Conservation (phyloP, 1,140 invertebrate genomes). For the Lanistes nyassanus region DNA sequence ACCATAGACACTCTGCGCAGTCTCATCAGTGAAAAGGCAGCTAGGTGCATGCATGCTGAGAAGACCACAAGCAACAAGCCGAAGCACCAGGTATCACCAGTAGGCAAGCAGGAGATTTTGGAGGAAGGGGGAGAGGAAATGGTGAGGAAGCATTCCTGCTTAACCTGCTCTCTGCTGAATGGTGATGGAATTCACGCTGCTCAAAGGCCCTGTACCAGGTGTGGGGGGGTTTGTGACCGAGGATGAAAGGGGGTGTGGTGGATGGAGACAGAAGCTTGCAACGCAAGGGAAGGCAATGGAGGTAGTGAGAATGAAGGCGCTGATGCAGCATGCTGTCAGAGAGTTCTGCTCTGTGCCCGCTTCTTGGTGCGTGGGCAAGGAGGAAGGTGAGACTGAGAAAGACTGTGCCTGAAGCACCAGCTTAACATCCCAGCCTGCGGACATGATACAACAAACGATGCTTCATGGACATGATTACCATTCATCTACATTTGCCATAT, state of each 20-base stretch:
- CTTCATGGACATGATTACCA: too few relatives aligned
- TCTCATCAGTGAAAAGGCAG: slow-evolving; percentile 13
- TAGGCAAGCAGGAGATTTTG: not conserved
- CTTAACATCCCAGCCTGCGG: too few relatives aligned
- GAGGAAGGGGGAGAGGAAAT: not conserved
- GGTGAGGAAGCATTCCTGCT: not conserved
- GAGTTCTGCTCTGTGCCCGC: too few relatives aligned
- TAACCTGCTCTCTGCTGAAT: slow-evolving; percentile 23
- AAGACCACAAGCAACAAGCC: not conserved
- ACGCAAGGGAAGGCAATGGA: slow-evolving; percentile 1
- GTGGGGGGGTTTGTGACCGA: not conserved
- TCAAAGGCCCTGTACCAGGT: not conserved
- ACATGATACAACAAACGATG: too few relatives aligned
- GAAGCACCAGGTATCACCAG: not conserved
- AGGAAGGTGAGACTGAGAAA: too few relatives aligned
- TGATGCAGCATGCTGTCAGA: slow-evolving; percentile 6
- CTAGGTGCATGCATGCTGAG: not conserved
- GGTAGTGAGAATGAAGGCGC: slow-evolving; percentile 6
- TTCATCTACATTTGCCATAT: too few relatives aligned
- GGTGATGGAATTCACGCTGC: slow-evolving; percentile 15
- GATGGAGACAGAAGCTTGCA: not conserved
- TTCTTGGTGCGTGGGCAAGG: too few relatives aligned
- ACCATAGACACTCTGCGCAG: too few relatives aligned
- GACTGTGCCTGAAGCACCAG: too few relatives aligned
- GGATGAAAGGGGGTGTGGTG: not conserved